phyloP scores from a whole-genome alignment of 2,888 invertebrate genomes.

The Cataglyphis rosenhaueri region DNA sequence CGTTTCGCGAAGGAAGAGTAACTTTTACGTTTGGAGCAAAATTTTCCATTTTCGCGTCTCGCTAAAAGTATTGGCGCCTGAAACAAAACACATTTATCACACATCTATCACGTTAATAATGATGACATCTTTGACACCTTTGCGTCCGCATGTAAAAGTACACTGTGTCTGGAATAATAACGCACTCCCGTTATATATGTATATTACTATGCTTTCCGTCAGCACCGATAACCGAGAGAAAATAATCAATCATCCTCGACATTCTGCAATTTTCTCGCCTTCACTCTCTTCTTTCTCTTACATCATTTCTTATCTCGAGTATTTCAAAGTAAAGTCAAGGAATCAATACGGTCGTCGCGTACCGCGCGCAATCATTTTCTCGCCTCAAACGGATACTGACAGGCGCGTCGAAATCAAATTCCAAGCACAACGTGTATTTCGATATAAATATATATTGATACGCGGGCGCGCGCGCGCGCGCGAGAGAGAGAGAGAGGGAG shows the following conservation, averaged over 20 bases:
- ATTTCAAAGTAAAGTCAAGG: slow-evolving; percentile 47
- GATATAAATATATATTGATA: slow-evolving; percentile 50
- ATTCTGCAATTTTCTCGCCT: slow-evolving; percentile 67
- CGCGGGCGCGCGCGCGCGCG: not conserved
- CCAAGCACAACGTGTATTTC: slow-evolving; percentile 20
- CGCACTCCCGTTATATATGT: not conserved
- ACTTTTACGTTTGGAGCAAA: not conserved
- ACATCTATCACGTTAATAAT: slow-evolving; percentile 20
- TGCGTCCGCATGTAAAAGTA: slow-evolving; percentile 4
- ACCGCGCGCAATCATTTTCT: slow-evolving; percentile 43
- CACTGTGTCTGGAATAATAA: slow-evolving; percentile 38
- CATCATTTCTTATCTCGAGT: slow-evolving; percentile 47
- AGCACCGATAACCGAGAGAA: slow-evolving; percentile 58
- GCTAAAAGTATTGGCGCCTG: not conserved
- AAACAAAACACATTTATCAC: slow-evolving; percentile 7
- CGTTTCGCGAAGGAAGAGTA: not conserved
- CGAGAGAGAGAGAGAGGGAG: not conserved
- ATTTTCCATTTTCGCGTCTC: not conserved
- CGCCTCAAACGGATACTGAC: slow-evolving; percentile 15
- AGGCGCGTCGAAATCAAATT: slow-evolving; percentile 34
- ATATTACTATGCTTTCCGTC: slow-evolving; percentile 2
- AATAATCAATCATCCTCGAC: slow-evolving; percentile 74
- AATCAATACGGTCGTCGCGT: slow-evolving; percentile 40
- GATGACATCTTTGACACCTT: slow-evolving; percentile 5
- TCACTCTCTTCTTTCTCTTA: slow-evolving; percentile 31